Evolutionary conservation across 2,888 invertebrate genomes (phyloP), one percentile per base, ranked within the genome.

Genomic region (Lapara coniferarum): DNA sequence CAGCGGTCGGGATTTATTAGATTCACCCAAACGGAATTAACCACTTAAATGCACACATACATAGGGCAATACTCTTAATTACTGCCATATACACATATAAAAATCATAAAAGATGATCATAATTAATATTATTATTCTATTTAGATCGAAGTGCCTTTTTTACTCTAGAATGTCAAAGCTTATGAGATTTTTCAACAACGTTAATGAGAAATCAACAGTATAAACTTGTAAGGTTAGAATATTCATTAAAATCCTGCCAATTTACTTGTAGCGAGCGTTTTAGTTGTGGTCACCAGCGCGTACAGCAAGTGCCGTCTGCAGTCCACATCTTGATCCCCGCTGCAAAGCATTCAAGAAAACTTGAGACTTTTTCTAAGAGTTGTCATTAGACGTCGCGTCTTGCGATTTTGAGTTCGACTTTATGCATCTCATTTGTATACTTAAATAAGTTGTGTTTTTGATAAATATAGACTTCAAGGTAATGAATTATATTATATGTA

Each of bases 1-100:
- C 88, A 85, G 85, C 86, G 87, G 87, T 85, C 78, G 81, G 85
- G 86, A 91, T 91, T 90, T 91, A 91, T 92, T 91, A 90, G 85
- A 90, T 91, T 89, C 81, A 85, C 81, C 83, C 86, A 86, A 90
- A 89, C 85, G 85, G 85, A 89, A 90, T 89, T 88, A 89, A 82
- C 81, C 84, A 84, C 81, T 84, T 82, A 80, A 75, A 83, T 30
- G n/a, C 55, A 59, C 53, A 52, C 52, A 19, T 59, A 68, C 12
- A 59, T 30, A n/a, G 10, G 59, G 63, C 19, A 63, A 46, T 49
- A 49, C 19, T 12, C 46, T 19, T 63, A 63, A 49, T 63, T 63
- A 13, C 19, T 10, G 0, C n/a, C 16, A 55, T 55, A 55, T 3
- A 55, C 16, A 10, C n/a, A 10, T 16, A 19, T 3, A 55, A 4